Evolutionary conservation across 2,888 invertebrate species (phyloP).

Genomic region (Metalampra italica): DNA sequence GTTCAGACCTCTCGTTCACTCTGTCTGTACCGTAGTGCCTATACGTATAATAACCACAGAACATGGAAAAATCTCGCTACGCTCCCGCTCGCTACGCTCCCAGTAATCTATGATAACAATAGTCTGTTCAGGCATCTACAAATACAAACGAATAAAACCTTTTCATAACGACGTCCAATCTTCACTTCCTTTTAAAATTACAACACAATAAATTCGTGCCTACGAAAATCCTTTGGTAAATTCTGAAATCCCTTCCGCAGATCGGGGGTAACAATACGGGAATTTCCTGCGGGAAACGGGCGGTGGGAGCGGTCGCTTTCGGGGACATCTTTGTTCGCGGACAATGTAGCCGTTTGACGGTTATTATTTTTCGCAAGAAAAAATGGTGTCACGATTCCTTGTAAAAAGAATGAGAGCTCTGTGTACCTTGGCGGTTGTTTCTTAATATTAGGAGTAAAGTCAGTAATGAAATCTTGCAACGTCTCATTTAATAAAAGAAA

Average conservation of each 20-base stretch:
- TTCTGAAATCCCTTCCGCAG: conserved; percentile 16
- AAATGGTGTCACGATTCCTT: conserved; percentile 8
- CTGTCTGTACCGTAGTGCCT: too few relatives aligned
- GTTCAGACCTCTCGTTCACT: too few relatives aligned
- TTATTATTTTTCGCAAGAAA: conserved; percentile 9
- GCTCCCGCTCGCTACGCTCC: too few relatives aligned
- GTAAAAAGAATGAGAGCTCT: background rate
- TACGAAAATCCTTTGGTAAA: conserved; percentile 15
- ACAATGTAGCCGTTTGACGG: conserved; percentile 15
- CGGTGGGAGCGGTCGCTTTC: conserved; percentile 8
- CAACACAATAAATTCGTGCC: conserved; percentile 12
- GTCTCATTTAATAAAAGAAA: too few relatives aligned
- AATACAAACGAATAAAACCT: conserved; percentile 1
- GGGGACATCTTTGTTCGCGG: conserved; percentile 16
- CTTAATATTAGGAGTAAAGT: too few relatives aligned
- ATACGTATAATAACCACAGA: too few relatives aligned
- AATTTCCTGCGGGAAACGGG: conserved; percentile 16
- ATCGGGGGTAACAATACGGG: conserved; percentile 17
- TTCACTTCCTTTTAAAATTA: conserved; percentile 14
- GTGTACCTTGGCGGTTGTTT: background rate
- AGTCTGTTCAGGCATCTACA: background rate
- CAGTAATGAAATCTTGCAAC: too few relatives aligned
- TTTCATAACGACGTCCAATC: conserved; percentile 6
- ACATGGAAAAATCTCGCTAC: too few relatives aligned
- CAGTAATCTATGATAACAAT: too few relatives aligned